A percentile compares a stretch with the other conserved stretches of the same genome.
Conservation (phyloP, 35 echinoderm and acorn worm genomes). For the Anneissia japonica region DNA sequence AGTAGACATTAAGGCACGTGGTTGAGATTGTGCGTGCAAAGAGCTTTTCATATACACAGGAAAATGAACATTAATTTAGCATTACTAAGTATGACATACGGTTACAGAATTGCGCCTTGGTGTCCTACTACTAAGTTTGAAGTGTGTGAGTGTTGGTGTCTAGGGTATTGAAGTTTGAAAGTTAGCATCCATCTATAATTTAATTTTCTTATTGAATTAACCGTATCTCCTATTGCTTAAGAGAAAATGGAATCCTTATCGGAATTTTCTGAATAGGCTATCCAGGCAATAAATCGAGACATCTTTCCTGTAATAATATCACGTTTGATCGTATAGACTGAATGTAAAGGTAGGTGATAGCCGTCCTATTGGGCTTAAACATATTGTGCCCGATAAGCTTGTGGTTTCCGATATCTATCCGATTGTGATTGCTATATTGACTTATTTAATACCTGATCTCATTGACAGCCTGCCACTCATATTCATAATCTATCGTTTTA, state of each 20-base stretch:
- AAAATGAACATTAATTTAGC: background rate
- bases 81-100: background rate
- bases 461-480: background rate
- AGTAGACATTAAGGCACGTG: background rate
- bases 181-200: background rate
- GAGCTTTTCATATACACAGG: background rate
- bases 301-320: background rate
- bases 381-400: background rate
- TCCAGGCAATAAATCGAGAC: background rate
- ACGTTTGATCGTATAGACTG: background rate
- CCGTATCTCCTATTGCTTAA: background rate
- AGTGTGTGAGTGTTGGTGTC: background rate
- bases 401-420: background rate
- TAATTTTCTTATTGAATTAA: background rate
- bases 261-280: background rate
- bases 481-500: background rate
- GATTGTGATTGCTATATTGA: background rate
- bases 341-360: background rate
- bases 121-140: background rate
- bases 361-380: background rate
- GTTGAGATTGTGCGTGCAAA: background rate
- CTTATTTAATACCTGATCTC: background rate
- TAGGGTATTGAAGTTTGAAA: background rate
- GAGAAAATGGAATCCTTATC: background rate
- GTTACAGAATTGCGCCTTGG: background rate